Evolutionary conservation across 2,888 invertebrate species (phyloP), one percentile per base, ranked within the genome.

Genomic region (Drepanosiphum platanoidis): DNA sequence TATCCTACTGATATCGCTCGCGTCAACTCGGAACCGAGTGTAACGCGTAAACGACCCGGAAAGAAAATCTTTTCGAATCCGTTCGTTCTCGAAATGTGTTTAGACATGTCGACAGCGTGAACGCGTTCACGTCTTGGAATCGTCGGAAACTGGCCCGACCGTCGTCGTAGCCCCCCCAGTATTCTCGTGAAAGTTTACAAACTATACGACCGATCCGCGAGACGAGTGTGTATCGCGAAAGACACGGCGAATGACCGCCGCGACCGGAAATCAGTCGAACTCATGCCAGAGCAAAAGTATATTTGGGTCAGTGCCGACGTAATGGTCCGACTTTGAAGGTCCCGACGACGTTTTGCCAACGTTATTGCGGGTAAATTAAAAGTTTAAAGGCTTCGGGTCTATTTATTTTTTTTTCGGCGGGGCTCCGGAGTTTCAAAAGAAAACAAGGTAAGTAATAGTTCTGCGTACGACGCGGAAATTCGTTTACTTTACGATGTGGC

Each of bases 111-210:
- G 18, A 46, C 15, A 46, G 4, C 4, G 18, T 3, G 42, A 3
- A 8, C 2, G 13, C 2, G 2, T 39, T 64, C 3, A 22, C 64
- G 39, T 42, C 42, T 78, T 39, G 30, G 32, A 32, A 46, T 22
- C 11, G 39, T 78, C 64, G 30, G 32, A 32, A 46, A 32, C 11
- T n/a, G 2, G 22, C 30, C 18, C 22, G 7, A 64, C 64, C 39
- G 34, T n/a, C 77, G 27, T 32, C 32, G 22, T 46, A 18, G n/a
- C n/a, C n/a, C n/a, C n/a, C n/a, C n/a, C n/a, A n/a, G n/a, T n/a
- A n/a, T n/a, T n/a, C n/a, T 32, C 13, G 27, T 9, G 18, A 42
- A 78, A 78, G 30, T 78, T 78, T 66, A 78, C 64, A 78, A 78
- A 78, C 64, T 66, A 32, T 30, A 66, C 27, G 5, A 5, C 46